Evolutionary conservation across 2,113 vertebrate genomes (phyloP).

Genomic region (Burhinus bistriatus): DNA sequence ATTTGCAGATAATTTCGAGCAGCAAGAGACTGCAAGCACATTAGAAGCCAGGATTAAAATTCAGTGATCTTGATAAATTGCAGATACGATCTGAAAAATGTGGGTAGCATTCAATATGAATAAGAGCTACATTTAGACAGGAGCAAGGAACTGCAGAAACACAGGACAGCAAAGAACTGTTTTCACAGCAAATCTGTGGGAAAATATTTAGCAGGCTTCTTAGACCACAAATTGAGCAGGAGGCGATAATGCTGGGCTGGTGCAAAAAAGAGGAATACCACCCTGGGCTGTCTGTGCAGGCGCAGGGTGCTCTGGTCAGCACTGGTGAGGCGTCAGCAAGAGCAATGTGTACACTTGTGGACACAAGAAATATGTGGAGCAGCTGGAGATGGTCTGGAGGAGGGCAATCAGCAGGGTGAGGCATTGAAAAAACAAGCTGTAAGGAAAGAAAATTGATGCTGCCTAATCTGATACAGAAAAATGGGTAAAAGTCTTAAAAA

Average conservation of each 20-base stretch:
- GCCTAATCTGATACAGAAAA: not conserved
- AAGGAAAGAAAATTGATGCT: not conserved
- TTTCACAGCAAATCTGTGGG: not conserved
- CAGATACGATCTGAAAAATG: not conserved
- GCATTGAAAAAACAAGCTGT: not conserved
- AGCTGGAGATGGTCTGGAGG: not conserved
- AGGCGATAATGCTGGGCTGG: not conserved
- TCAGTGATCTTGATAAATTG: not conserved
- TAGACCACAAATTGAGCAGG: not conserved
- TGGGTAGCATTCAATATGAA: not conserved
- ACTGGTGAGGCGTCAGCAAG: not conserved
- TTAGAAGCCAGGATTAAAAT: constrained; percentile 8
- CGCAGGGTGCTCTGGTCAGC: not conserved
- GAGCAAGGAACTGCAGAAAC: not conserved
- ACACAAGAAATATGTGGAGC: not conserved
- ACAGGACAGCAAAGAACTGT: not conserved
- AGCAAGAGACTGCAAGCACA: not conserved
- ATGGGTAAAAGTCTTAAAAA: not conserved
- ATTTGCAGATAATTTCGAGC: constrained; percentile 20
- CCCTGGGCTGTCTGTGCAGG: not conserved
- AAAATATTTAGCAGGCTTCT: not conserved
- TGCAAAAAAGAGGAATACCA: not conserved
- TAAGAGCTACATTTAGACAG: not conserved
- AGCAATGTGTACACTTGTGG: not conserved
- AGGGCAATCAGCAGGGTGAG: not conserved